These are phyloP conservation scores for Odontophorus gujanensis DNA, from an alignment of 2,113 vertebrate genomes.

Conservation along the genomic window DNA sequence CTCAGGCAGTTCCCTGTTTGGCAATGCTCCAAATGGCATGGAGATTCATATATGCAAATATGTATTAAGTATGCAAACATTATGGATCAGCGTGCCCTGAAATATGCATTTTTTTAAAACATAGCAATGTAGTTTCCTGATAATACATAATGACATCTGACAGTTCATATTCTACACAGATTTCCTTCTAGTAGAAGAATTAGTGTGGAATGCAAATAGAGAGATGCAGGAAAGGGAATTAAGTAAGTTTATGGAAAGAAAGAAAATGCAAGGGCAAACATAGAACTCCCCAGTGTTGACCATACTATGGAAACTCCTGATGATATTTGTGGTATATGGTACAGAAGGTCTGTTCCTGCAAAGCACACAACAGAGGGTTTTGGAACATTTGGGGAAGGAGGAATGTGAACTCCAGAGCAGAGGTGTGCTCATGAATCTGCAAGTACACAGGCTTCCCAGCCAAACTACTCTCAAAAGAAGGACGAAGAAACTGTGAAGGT, in stretches of 20 bases:
- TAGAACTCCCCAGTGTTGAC: not conserved
- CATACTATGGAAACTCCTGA: not conserved
- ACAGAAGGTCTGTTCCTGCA: not conserved
- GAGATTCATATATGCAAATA: constrained; percentile 58
- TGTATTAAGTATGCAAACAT: constrained; percentile 46
- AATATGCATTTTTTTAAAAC: constrained; percentile 39
- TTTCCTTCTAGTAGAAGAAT: constrained; percentile 34
- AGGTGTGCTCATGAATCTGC: not conserved
- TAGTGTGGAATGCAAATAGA: constrained; percentile 1
- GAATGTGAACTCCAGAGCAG: accelerated
- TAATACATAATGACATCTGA: constrained; percentile 29
- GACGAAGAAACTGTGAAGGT: not conserved
- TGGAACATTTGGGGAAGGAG: not conserved
- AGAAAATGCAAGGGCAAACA: not conserved
- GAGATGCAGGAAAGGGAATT: not conserved
- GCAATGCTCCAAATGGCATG: not conserved
- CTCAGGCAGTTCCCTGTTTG: not conserved
- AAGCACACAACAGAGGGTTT: accelerated
- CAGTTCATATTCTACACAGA: constrained; percentile 17
- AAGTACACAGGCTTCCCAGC: not conserved
- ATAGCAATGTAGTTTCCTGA: constrained; percentile 2
- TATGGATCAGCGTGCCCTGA: constrained; percentile 20
- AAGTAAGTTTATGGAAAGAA: not conserved
- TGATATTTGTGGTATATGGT: accelerated
- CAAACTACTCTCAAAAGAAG: not conserved